Percentiles rank a stretch among this genome's conserved stretches.
Evolutionary conservation across 2,888 invertebrate species (phyloP).

Genomic region (Drosophila eohydei): DNA sequence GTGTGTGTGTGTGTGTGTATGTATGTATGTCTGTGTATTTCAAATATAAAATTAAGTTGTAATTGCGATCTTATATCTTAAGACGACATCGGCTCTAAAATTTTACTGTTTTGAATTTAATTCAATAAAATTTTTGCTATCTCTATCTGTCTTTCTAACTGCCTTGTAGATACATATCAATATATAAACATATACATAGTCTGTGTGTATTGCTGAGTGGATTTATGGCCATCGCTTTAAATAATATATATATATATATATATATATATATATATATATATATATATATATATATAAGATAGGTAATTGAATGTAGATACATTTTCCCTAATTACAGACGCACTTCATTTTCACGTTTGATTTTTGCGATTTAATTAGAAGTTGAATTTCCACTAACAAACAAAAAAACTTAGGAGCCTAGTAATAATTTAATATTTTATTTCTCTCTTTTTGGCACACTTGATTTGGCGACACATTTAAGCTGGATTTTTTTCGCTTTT

Average conservation of each 20-base stretch:
- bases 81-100: neutral
- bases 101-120: slow-evolving; percentile 1
- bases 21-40: too few relatives aligned
- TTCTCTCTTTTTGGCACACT: neutral
- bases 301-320: slow-evolving; percentile 41
- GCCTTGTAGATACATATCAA: neutral
- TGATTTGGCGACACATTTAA: neutral
- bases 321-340: slow-evolving; percentile 32
- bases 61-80: neutral
- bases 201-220: slow-evolving; percentile 27
- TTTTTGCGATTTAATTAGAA: neutral
- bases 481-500: neutral
- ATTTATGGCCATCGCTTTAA: slow-evolving; percentile 35
- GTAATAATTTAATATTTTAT: neutral
- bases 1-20: too few relatives aligned
- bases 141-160: neutral
- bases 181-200: too few relatives aligned
- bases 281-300: slow-evolving; percentile 3
- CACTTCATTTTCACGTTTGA: neutral
- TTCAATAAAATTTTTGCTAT: neutral
- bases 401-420: neutral
- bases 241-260: slow-evolving; percentile 28
- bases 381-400: neutral
- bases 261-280: slow-evolving; percentile 4
- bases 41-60: neutral